Conservation (phyloP, 2,113 vertebrate genomes). For the Atherinomorus stipes region DNA sequence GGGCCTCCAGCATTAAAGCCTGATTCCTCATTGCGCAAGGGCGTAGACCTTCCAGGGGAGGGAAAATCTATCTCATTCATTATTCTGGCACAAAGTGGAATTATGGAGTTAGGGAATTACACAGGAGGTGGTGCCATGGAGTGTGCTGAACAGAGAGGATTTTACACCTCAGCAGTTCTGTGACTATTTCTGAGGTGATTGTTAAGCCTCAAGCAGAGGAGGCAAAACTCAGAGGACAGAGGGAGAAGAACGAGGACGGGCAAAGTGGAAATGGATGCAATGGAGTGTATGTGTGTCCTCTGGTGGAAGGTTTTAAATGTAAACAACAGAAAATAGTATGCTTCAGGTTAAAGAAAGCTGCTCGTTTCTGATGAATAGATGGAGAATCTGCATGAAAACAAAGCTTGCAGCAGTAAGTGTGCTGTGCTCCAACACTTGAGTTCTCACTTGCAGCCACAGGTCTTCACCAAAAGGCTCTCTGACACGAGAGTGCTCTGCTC, state of each 20-base stretch:
- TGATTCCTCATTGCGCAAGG: slow-evolving; percentile 51
- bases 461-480: slow-evolving; percentile 84
- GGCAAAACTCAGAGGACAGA: slow-evolving; percentile 76
- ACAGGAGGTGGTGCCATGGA: slow-evolving; percentile 73
- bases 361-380: slow-evolving; percentile 87
- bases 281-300: slow-evolving; percentile 26
- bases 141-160: slow-evolving; percentile 89
- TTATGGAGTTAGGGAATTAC: slow-evolving; percentile 83
- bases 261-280: slow-evolving; percentile 19
- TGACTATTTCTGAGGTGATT: slow-evolving; percentile 84
- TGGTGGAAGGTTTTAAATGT: slow-evolving; percentile 25
- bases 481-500: slow-evolving; percentile 68
- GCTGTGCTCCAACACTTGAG: slow-evolving; percentile 46
- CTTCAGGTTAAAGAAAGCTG: slow-evolving; percentile 72
- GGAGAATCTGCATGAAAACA: slow-evolving; percentile 93
- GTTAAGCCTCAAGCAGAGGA: slow-evolving; percentile 86
- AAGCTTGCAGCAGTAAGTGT: slow-evolving; percentile 85
- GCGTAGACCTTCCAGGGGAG: slow-evolving; percentile 43
- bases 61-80: slow-evolving; percentile 82
- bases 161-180: slow-evolving; percentile 92
- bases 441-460: slow-evolving; percentile 55
- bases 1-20: slow-evolving; percentile 52
- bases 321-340: slow-evolving; percentile 53
- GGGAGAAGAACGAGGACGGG: slow-evolving; percentile 69
- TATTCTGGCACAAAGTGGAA: slow-evolving; percentile 91